phyloP scores from a whole-genome alignment of 2,797 vertebrate genomes.

The Eulemur mongoz region DNA sequence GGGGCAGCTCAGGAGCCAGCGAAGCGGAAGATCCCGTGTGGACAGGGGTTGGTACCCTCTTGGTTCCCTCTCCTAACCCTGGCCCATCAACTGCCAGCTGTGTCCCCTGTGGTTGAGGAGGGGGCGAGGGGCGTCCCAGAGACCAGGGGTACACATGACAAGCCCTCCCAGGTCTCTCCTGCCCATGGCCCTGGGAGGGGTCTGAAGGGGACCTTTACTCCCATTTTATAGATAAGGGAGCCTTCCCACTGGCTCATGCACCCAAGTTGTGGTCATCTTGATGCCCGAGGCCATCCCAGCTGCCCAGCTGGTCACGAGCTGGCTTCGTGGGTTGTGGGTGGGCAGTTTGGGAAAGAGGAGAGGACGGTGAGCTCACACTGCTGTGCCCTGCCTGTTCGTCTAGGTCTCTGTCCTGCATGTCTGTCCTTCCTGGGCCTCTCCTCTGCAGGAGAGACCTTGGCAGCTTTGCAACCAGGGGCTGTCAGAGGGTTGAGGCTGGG shows the following conservation, averaged over 20 bases:
- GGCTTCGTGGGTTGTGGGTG: background rate
- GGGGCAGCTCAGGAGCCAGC: constrained; percentile 38
- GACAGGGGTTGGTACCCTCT: constrained; percentile 60
- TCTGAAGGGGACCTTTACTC: background rate
- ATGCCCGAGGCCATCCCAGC: background rate
- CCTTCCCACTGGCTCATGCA: background rate
- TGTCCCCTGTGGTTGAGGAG: background rate
- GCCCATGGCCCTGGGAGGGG: background rate
- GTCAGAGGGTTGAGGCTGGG: background rate
- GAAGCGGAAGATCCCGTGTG: constrained; percentile 32
- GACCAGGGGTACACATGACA: background rate
- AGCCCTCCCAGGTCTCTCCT: background rate
- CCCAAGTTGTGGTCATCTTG: background rate
- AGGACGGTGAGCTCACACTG: constrained; percentile 60
- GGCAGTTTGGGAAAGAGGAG: background rate
- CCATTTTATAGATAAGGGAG: background rate
- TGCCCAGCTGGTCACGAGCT: background rate
- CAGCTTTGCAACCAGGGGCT: constrained; percentile 34
- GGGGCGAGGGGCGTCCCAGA: background rate
- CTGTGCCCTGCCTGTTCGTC: constrained; percentile 75
- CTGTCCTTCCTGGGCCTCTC: constrained; percentile 50
- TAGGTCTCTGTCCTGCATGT: constrained; percentile 68
- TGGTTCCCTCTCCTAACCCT: constrained; percentile 28
- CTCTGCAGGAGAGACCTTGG: constrained; percentile 25
- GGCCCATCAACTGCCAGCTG: background rate